Conservation (phyloP, 2,888 invertebrate species). For the Apomyelois bistriatella region DNA sequence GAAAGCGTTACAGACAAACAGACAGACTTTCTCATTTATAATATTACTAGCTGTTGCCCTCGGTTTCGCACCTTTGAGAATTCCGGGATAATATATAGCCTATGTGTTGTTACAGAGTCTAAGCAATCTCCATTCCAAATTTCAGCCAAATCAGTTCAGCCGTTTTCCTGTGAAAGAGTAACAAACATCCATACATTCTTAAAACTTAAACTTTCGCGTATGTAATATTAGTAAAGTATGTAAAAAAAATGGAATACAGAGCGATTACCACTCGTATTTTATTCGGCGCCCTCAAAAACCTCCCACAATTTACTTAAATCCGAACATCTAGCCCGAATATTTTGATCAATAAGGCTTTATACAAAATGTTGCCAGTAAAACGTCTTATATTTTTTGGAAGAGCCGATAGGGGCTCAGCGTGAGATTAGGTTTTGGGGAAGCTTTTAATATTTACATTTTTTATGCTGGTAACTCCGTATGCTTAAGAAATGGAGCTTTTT, state of each 20-base stretch:
- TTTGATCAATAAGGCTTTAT: conserved; percentile 43
- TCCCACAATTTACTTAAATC: conserved; percentile 23
- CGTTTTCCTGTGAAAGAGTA: too few species aligned
- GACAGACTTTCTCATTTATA: too few species aligned
- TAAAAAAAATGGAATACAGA: neutral
- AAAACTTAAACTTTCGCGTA: too few species aligned
- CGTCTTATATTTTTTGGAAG: conserved; percentile 34
- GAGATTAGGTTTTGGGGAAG: conserved; percentile 36
- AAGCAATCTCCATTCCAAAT: too few species aligned
- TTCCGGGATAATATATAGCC: too few species aligned
- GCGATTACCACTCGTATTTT: neutral
- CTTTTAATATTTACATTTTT: conserved; percentile 47
- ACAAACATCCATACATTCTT: too few species aligned
- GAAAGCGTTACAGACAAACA: too few species aligned
- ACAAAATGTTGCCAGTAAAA: conserved; percentile 34
- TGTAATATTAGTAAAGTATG: too few species aligned
- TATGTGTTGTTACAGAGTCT: too few species aligned
- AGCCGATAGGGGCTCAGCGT: conserved; percentile 26
- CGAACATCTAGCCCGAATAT: conserved; percentile 39
- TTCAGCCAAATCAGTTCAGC: too few species aligned
- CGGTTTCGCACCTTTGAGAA: too few species aligned
- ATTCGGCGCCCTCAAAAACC: conserved; percentile 12
- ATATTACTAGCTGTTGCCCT: too few species aligned
- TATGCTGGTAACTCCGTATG: conserved; percentile 33
- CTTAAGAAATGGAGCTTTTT: conserved; percentile 15